Evolutionary conservation across 1,140 invertebrate species (phyloP).

Genomic region (Drosophila parvula): DNA sequence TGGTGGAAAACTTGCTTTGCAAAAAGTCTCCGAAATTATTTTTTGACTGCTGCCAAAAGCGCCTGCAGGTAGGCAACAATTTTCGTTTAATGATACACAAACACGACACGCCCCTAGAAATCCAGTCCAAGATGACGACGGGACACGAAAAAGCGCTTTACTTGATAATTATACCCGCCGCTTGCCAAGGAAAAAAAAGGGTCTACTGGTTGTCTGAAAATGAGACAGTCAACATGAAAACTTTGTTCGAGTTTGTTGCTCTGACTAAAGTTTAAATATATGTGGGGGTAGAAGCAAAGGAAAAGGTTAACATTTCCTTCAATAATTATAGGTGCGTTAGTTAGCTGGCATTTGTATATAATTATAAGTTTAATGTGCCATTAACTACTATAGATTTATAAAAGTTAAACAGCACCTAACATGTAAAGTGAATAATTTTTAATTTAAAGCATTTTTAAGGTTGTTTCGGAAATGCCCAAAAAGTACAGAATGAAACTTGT

Average conservation of each 20-base stretch:
- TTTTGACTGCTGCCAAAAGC: conserved; percentile 43
- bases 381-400: no score
- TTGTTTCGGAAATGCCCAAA: neutral
- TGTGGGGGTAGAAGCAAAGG: neutral
- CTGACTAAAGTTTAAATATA: neutral
- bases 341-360: no score
- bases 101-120: conserved; percentile 25
- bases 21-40: neutral
- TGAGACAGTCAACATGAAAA: conserved; percentile 6
- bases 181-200: neutral
- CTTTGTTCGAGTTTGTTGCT: neutral
- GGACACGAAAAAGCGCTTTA: conserved; percentile 25
- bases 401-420: no score
- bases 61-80: conserved; percentile 55
- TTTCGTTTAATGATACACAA: conserved; percentile 66
- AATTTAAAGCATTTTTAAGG: no score
- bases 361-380: no score
- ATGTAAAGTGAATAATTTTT: no score
- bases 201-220: conserved; percentile 5
- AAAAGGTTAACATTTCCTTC: neutral
- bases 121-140: neutral
- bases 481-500: neutral
- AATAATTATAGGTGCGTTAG: no score
- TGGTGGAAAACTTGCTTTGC: conserved; percentile 11
- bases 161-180: conserved; percentile 30